These are phyloP conservation scores for Hylia prasina DNA, from an alignment of 2,113 vertebrate genomes.

Conservation along the genomic window DNA sequence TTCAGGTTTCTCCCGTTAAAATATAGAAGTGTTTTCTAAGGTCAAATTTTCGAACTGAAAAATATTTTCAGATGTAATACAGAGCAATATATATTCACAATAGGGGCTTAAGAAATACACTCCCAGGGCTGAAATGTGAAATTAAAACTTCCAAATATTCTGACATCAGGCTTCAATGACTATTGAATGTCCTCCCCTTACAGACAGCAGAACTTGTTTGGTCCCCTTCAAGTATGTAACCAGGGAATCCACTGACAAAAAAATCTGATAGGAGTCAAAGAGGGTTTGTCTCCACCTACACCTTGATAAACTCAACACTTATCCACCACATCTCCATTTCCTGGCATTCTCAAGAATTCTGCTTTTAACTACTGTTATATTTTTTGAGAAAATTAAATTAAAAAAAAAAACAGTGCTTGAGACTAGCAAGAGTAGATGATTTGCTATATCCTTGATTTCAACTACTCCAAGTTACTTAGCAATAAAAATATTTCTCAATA, in stretches of 20 bases:
- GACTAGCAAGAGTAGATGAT: background rate
- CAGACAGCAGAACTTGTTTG: background rate
- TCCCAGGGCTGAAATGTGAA: background rate
- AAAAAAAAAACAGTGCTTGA: background rate
- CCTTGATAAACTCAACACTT: background rate
- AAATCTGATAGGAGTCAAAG: background rate
- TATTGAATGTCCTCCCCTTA: background rate
- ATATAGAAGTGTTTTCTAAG: background rate
- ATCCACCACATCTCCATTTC: background rate
- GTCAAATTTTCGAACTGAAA: background rate
- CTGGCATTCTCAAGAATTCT: background rate
- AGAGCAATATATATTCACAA: background rate
- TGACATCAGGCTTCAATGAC: background rate
- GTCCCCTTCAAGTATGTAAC: background rate
- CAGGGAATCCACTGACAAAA: background rate
- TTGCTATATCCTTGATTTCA: background rate
- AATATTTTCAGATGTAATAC: background rate
- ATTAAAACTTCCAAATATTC: background rate
- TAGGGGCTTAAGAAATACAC: background rate
- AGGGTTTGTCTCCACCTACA: background rate
- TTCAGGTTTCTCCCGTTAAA: background rate
- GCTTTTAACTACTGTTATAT: background rate
- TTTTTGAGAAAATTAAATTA: background rate
- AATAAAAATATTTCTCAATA: background rate
- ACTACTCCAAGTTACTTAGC: background rate